These are phyloP conservation scores for Perca schrenkii DNA, from an alignment of 2,113 vertebrate species.

Conservation along the genomic window DNA sequence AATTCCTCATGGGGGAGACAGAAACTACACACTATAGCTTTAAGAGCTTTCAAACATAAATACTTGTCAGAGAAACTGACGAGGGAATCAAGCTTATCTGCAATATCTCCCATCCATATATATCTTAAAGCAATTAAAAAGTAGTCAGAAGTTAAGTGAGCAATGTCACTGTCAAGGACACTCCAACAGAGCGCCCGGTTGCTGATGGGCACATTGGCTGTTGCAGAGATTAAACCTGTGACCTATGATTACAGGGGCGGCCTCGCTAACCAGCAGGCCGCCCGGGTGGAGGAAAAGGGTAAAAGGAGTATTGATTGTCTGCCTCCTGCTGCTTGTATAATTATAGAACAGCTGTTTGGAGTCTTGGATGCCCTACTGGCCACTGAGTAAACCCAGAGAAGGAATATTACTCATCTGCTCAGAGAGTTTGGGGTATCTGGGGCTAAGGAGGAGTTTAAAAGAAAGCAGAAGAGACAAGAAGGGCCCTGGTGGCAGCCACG, in stretches of 20 bases:
- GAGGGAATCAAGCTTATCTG: not conserved
- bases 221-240: conserved; percentile 53
- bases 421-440: conserved; percentile 14
- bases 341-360: conserved; percentile 69
- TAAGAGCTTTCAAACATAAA: not conserved
- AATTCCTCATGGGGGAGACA: too few species aligned
- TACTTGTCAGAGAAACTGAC: too few species aligned
- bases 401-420: conserved; percentile 49
- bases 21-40: too few species aligned
- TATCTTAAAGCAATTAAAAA: conserved; percentile 27
- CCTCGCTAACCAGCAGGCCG: conserved; percentile 32
- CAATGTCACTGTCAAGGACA: conserved; percentile 67
- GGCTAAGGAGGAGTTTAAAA: not conserved
- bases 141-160: conserved; percentile 37
- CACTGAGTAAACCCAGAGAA: conserved; percentile 46
- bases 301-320: conserved; percentile 64
- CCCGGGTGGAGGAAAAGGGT: conserved; percentile 42
- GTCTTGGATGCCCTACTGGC: conserved; percentile 43
- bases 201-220: conserved; percentile 41
- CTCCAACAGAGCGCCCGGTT: conserved; percentile 12
- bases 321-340: conserved; percentile 65
- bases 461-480: not conserved
- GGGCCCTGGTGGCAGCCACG: too few species aligned
- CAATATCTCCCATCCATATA: not conserved
- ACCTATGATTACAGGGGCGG: conserved; percentile 55